These are phyloP conservation scores for Damaliscus lunatus DNA, from an alignment of 2,113 vertebrate genomes.

Conservation along the genomic window DNA sequence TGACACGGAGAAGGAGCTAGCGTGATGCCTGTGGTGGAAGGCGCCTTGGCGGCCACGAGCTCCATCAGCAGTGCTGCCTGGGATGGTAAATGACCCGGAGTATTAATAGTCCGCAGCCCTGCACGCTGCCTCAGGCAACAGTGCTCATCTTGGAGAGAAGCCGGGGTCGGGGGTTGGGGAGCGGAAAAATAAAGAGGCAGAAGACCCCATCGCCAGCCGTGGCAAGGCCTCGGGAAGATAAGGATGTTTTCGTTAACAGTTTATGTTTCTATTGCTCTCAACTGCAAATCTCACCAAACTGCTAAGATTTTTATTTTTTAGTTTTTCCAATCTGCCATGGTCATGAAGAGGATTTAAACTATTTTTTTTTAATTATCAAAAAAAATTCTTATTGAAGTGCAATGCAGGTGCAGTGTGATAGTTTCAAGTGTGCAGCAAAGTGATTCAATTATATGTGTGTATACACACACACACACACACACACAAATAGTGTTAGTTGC, in stretches of 20 bases:
- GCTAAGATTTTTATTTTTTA: not conserved
- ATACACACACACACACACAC: too few relatives aligned
- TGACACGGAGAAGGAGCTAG: fast-evolving
- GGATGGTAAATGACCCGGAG: too few relatives aligned
- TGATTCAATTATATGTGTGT: not conserved
- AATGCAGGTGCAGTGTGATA: too few relatives aligned
- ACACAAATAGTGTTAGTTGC: too few relatives aligned
- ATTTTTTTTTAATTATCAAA: too few relatives aligned
- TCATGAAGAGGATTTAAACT: not conserved
- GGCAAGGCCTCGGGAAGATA: not conserved
- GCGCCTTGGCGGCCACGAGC: fast-evolving
- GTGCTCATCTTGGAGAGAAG: fast-evolving
- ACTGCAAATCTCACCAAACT: not conserved
- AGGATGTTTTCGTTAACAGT: not conserved
- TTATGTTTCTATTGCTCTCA: not conserved
- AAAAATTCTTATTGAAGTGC: too few relatives aligned
- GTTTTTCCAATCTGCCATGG: not conserved
- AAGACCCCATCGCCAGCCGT: fast-evolving
- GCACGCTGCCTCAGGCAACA: fast-evolving
- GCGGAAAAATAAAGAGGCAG: fast-evolving
- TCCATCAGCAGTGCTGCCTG: fast-evolving
- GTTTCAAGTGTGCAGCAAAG: not conserved
- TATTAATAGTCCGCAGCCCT: fast-evolving
- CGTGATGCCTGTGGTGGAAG: fast-evolving
- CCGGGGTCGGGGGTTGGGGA: fast-evolving